Evolutionary conservation across 1,140 invertebrate genomes (phyloP), one percentile per base, ranked within the genome.

Genomic region (Lepidotrigona ventralis): DNA sequence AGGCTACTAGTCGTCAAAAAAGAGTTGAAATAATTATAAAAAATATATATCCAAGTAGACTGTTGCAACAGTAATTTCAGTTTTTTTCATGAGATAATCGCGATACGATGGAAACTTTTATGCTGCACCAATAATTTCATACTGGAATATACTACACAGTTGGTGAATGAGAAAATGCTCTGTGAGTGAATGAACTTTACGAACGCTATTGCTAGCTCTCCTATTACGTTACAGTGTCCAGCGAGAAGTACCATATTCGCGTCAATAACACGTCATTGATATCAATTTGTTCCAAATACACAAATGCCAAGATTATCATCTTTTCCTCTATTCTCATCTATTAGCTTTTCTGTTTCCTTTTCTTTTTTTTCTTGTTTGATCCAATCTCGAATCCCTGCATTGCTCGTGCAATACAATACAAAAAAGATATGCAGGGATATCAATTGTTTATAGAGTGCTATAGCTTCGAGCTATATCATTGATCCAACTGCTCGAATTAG

Each of bases 401-500:
- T 15, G 21, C 21, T 51, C n/a, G 12, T 26, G 51, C 17, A 33
- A 33, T 29, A 29, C 2, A 66, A 23, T 11, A 29, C 8, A 3
- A 39, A 15, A 3, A 39, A 15, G 39, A n/a, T 3, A 60, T n/a
- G 26, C 39, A 8, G 39, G 39, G 39, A 46, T 29, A 14, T 0
- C 56, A 26, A 64, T 64, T 56, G 53, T 76, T 74, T 60, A 26
- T 29, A 56, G 23, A 58, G 39, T 56, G 29, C 33, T 68, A 26
- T 39, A 81, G 51, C 26, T 46, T 21, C 54, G 21, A 26, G 60
- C 33, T 19, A 21, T 53, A 75, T 56, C 79, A 81, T 81, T 68
- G 79, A 81, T 81, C 79, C 72, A 54, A 81, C 72, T 19, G 29
- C n/a, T 54, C 54, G 39, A 75, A 81, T 81, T 75, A 46, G 21